Evolutionary conservation across 1,140 invertebrate species (phyloP), one percentile per base, ranked within the genome.

Genomic region (Eueides isabella): DNA sequence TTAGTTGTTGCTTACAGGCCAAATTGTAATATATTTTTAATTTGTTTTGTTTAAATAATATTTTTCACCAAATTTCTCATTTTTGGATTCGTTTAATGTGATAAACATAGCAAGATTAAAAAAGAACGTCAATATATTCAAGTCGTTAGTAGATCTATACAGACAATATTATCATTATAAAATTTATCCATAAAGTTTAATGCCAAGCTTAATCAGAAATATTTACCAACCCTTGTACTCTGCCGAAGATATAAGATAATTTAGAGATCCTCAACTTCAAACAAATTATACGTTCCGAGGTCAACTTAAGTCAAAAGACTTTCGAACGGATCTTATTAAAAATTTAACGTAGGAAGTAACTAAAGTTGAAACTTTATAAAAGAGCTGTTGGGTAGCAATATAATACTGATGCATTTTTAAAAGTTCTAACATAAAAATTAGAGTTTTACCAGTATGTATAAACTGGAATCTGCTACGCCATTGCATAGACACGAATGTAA

Each of bases 161-260:
- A 38, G 16, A 1, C 12, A 38, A 38, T 16, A 38, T 16, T 16
- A 38, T 16, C 12, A 3, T 38, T 38, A 38, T 16, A 14, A 38
- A 38, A 44, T 7, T 19, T 19, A 44, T 0, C 11, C 2, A 26
- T 4, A 26, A 48, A 12, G 12, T 7, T 55, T 55, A 48, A 7
- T 23, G 6, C 2, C 9, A 11, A 12, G 6, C 19, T 26, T 26
- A 12, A 11, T 12, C n/a, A 48, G 7, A 55, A 23, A 12, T n/a
- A 55, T 23, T 11, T 9, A 55, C 48, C 26, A 12, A 12, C 19
- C 26, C 19, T 55, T 55, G 11, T 7, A 11, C 11, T 38, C 35
- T 38, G 12, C 35, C 35, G 61, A 75, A 48, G 65, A 62, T 61
- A 76, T 62, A n/a, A n/a, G n/a, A n/a, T 38, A 35, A 44, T 61